phyloP scores from a whole-genome alignment of 2,888 invertebrate genomes.

The Anarsia innoxiella region DNA sequence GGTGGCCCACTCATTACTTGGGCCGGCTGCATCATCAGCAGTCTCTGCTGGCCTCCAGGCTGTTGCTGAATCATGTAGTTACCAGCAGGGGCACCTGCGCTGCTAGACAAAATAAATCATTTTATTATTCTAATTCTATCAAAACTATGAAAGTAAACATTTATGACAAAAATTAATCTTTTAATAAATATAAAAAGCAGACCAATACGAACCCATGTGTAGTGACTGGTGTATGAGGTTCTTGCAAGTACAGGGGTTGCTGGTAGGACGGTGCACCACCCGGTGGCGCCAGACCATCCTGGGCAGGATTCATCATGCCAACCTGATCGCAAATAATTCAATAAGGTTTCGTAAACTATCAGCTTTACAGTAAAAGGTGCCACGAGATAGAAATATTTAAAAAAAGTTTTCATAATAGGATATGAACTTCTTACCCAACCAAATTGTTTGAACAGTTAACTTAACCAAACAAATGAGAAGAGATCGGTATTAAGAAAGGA shows the following conservation, averaged over 20 bases:
- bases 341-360: not conserved
- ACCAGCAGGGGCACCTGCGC: conserved; percentile 74
- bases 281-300: conserved; percentile 76
- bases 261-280: conserved; percentile 79
- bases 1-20: conserved; percentile 67
- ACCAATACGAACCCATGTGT: conserved; percentile 61
- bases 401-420: too few species aligned
- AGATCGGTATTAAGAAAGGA: too few species aligned
- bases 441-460: not conserved
- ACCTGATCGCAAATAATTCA: conserved; percentile 46
- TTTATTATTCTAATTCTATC: too few species aligned
- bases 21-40: conserved; percentile 72
- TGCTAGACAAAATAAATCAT: conserved; percentile 27
- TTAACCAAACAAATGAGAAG: too few species aligned
- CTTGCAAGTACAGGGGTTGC: conserved; percentile 81
- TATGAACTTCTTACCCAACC: not conserved
- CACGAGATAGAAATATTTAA: too few species aligned
- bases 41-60: conserved; percentile 69
- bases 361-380: too few species aligned
- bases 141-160: too few species aligned
- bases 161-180: not conserved
- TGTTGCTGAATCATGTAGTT: conserved; percentile 77
- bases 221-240: conserved; percentile 67
- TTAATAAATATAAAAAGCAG: too few species aligned
- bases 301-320: conserved; percentile 77